Evolutionary conservation across 1,140 invertebrate genomes (phyloP), one percentile per base, ranked within the genome.

Genomic region (Teleogryllus occipitalis): DNA sequence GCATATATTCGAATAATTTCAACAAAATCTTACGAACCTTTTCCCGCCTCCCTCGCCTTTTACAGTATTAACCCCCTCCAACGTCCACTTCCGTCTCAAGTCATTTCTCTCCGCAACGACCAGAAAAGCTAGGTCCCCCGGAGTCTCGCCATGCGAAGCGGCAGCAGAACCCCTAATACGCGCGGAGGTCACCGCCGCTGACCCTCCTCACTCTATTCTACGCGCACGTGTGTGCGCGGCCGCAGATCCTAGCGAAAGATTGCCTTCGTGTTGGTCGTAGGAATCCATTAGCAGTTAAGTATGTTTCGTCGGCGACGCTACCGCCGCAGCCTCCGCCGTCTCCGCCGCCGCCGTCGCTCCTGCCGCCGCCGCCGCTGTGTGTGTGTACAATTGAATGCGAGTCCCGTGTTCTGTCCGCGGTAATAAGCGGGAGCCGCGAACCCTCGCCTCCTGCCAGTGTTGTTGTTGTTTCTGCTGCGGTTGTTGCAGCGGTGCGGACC

Each of bases 281-380:
- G 54, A 65, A 65, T 65, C 54, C 54, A 65, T 65, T 65, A 65
- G 54, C 18, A 65, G 54, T 65, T 65, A 65, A 65, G 54, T 65
- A 18, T 18, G 54, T 65, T 65, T 65, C 54, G 10, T 18, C 54
- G 54, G 54, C 54, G 54, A 10, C 54, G 27, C 27, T 39, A 39
- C 27, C 27, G 27, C 27, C 27, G 27, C 27, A 39, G 27, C 27
- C 27, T 39, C 27, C 18, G 54, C 54, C 54, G 54, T 7, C 54
- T 1, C 54, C 18, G 54, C 54, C 54, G 18, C 54, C 54, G 54
- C 54, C 7, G 18, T 65, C n/a, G n/a, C n/a, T n/a, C n/a, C n/a
- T n/a, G 54, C 54, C 54, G 54, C 54, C 18, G 54, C 54, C 54
- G 18, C 54, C 54, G 54, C 54, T 65, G 18, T 65, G 10, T 10